Base-by-base conservation (phyloP, 2,113 vertebrate species). In the Colinus virginianus region DNA sequence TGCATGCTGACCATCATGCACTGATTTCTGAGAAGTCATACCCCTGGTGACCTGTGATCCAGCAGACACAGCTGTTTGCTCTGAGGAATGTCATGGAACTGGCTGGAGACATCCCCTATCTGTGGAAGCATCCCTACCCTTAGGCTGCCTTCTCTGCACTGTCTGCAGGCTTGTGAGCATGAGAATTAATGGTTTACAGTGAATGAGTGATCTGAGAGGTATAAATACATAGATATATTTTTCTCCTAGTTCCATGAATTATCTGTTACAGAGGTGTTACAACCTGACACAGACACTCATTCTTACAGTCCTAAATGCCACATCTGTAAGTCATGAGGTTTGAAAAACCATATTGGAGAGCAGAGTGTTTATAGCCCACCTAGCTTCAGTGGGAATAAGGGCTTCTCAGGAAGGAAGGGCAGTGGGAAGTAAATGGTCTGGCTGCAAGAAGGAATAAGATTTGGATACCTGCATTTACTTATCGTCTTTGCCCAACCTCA, bases 41-140 rank as follows among this genome's bases (percentile, higher is more conserved):
- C 18, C 25, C 0, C 8, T 3, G 76, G 34, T 30, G 38, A 20
- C n/a, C 58, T 34, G 22, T 12, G 25, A 72, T 43, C 11, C 0
- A 0, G 36, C 32, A n/a, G 61, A 49, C 3, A 2, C 0, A 0
- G n/a, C 4, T 30, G 36, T 22, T 56, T 3, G 1, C 1, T 11
- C 71, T 72, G 67, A 78, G 62, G 43, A 82, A 88, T 17, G 48
- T 32, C 8, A 1, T 1, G 2, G 30, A 84, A 26, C 0, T 0
- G 67, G 62, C 46, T 4, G 13, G 49, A 5, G 19, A 56, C 1
- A 0, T 4, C 4, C 61, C 64, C 66, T 25, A 13, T 8, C 30
- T 9, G 7, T 53, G 51, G 51, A 53, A 30, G 51, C 51, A 53
- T 78, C 61, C 0, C 0, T n/a, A n/a, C 30, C 23, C 25, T 63